phyloP scores from a whole-genome alignment of 2,113 vertebrate genomes.

The Chloroceryle aenea region DNA sequence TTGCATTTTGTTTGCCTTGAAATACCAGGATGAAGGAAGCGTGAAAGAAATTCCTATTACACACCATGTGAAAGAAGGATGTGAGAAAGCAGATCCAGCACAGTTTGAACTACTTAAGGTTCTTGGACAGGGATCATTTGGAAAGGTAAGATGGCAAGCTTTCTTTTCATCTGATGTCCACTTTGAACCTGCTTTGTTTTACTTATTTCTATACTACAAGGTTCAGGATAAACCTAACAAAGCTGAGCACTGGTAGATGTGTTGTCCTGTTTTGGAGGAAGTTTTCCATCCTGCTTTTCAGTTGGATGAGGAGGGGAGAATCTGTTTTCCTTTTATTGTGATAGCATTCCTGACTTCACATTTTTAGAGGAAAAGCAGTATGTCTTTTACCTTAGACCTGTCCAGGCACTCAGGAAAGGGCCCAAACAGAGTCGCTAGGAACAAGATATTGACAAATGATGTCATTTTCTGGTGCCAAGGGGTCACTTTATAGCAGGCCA shows the following conservation, averaged over 20 bases:
- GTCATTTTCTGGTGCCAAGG: background rate
- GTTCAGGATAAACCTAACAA: background rate
- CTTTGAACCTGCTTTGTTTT: background rate
- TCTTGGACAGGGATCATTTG: slow-evolving; percentile 96
- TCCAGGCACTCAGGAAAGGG: background rate
- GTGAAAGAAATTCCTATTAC: slow-evolving; percentile 97
- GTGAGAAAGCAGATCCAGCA: slow-evolving; percentile 94
- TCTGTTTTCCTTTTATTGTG: background rate
- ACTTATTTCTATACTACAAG: background rate
- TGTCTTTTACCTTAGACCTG: background rate
- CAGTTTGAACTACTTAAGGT: slow-evolving; percentile 98
- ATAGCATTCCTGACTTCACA: background rate
- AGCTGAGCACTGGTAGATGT: background rate
- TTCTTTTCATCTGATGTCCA: background rate
- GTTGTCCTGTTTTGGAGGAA: background rate
- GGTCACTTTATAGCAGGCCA: background rate
- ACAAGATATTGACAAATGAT: background rate
- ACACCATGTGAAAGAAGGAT: slow-evolving; percentile 96
- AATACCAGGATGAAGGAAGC: slow-evolving; percentile 86
- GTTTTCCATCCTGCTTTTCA: background rate
- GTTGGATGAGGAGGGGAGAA: background rate
- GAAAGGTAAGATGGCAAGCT: slow-evolving; percentile 83
- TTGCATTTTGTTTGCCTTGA: slow-evolving; percentile 35
- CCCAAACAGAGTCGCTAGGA: background rate
- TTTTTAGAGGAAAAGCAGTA: background rate